phyloP scores from a whole-genome alignment of 2,113 vertebrate species.

The Neopipo cinnamomea region DNA sequence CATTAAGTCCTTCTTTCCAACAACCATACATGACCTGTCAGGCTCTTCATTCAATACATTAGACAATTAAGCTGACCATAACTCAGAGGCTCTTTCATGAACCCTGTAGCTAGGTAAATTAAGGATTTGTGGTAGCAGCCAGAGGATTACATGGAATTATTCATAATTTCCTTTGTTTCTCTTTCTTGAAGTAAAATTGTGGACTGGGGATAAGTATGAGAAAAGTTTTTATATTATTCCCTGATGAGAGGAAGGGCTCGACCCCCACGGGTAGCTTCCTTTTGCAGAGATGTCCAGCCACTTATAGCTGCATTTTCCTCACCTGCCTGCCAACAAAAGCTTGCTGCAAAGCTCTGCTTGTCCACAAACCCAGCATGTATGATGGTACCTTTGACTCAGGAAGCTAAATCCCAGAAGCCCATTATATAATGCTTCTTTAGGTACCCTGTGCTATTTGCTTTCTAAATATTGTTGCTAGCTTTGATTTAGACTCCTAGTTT shows the following conservation, averaged over 20 bases:
- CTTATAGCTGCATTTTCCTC: neutral
- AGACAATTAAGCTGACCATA: neutral
- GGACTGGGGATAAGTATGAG: neutral
- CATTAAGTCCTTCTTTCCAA: neutral
- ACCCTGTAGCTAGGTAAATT: neutral
- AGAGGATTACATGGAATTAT: neutral
- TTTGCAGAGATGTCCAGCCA: neutral
- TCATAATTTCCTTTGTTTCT: neutral
- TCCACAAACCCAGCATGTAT: fast-evolving
- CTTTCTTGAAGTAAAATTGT: neutral
- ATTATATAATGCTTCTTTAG: neutral
- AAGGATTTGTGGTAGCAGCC: neutral
- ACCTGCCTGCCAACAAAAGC: neutral
- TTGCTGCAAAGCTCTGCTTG: neutral
- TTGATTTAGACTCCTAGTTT: neutral
- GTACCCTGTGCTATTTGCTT: neutral
- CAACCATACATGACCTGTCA: neutral
- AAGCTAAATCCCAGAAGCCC: neutral
- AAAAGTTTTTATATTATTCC: neutral
- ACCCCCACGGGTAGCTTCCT: neutral
- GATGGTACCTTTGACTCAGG: neutral
- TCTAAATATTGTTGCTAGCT: neutral
- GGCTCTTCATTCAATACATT: neutral
- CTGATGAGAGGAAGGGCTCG: fast-evolving
- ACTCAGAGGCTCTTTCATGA: neutral